Percentiles rank a stretch among this genome's conserved stretches.
Conservation (phyloP, 2,888 invertebrate species). For the Limnephilus auricula region DNA sequence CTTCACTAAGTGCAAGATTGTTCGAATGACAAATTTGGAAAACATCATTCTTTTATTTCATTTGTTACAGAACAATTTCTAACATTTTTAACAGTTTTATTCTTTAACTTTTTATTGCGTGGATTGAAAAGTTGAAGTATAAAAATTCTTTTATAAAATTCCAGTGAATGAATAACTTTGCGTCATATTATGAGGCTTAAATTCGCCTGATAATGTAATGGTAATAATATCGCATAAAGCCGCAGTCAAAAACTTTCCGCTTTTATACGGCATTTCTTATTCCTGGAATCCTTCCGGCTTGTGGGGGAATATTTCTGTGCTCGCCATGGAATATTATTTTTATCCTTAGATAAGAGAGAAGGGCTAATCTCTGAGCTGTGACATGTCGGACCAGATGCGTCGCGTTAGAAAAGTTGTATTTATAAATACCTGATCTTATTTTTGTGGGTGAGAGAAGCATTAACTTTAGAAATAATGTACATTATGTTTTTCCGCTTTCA, state of each 20-base stretch:
- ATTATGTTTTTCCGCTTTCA: not conserved
- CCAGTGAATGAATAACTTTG: not conserved
- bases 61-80: not conserved
- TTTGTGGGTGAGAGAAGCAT: not conserved
- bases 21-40: not conserved
- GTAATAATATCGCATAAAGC: not conserved
- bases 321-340: not conserved
- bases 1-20: no score
- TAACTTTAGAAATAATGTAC: not conserved
- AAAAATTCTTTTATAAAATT: not conserved
- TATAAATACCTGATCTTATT: not conserved
- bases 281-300: not conserved
- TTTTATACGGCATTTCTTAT: not conserved
- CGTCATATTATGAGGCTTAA: no score
- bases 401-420: not conserved
- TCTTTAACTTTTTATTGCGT: not conserved
- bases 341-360: not conserved
- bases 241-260: not conserved
- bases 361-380: not conserved
- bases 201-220: no score
- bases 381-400: not conserved
- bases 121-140: not conserved
- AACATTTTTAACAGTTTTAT: no score
- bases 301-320: not conserved
- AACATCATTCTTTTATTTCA: not conserved